Base-by-base conservation (phyloP, 2,797 vertebrate genomes). In the Enteromius fasciolatus region DNA sequence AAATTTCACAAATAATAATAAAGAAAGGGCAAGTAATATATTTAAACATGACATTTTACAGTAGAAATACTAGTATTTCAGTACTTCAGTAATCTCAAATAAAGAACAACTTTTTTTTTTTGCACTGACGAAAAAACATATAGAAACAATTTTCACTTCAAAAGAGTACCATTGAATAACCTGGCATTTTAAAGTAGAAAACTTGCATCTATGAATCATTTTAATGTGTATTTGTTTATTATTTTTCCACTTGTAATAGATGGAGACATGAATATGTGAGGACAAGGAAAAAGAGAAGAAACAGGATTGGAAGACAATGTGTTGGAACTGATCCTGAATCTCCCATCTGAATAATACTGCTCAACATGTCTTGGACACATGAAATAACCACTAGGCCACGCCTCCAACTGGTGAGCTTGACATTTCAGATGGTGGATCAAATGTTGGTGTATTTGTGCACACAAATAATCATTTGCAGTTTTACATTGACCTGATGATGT, bases 361-460 rank as follows among this genome's bases (percentile, higher is more conserved):
- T 68, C 36, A 68, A 23, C 66, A 68, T 70, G 2, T 70, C 23
- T 48, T 36, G 17, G 28, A 36, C 48, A 54, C 48, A 14, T 52
- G 18, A 54, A 36, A 20, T 54, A 36, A 36, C 70, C 70, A n/a
- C 48, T 52, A 54, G 5, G 17, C 44, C 70, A 52, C 6, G 2
- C 23, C 44, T 48, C 48, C 14, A 15, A 8, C 68, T 72, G 3
- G 44, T 18, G 68, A 48, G 25, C 28, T 70, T 28, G 68, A 70
- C 44, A 4, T 72, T 72, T 50, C 25, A 18, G 18, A n/a, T 54
- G 50, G 31, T 54, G 48, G 18, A 52, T 23, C 20, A 54, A 74
- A n/a, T 74, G 28, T 74, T 54, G 54, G 70, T 36, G 48, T n/a
- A 54, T 73, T 52, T 73, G 70, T 74, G 10, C 31, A 36, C 28